Base-by-base conservation (phyloP, 2,797 vertebrate genomes). In the Neoniphon sammara region DNA sequence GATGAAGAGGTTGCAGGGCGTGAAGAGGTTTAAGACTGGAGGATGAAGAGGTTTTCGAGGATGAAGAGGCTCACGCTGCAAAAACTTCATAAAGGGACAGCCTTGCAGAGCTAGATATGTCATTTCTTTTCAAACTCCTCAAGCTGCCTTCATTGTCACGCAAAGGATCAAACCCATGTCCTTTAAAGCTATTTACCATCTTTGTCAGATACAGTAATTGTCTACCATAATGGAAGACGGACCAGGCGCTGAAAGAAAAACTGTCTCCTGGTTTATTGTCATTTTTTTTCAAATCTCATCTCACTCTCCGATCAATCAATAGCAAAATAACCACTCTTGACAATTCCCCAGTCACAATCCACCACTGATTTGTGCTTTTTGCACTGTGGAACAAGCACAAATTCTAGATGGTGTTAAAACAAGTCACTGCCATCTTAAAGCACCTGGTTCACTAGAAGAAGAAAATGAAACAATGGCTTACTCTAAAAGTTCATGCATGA, bases 91-190 rank as follows among this genome's bases (percentile, higher is more conserved):
- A 58, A 74, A 62, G 79, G 70, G 60, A 71, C 63, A 62, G 79
- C 60, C 72, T 78, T 77, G 73, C 61, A 74, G 69, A 49, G 46
- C 58, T 65, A 2, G 73, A 83, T 80, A 80, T 36, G 66, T n/a
- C 74, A 88, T 74, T 42, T 81, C 76, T 85, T 86, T 73, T 86
- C 60, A 82, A 80, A 80, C 83, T 81, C 85, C 84, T 87, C 78
- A 67, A 77, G 81, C 81, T 86, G 75, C 84, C 42, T 57, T 60
- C 60, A 62, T 77, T 78, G 80, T 75, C 78, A 64, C 62, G 27
- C n/a, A 34, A 31, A 66, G 75, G 85, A 86, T 87, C 85, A 86
- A 82, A 73, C 7, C 36, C 50, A 18, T 65, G 12, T 46, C 12
- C 44, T n/a, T 18, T 2, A n/a, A 18, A 17, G 7, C 18, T n/a